Base-by-base conservation (phyloP, 2,797 vertebrate species). In the Characodon lateralis region DNA sequence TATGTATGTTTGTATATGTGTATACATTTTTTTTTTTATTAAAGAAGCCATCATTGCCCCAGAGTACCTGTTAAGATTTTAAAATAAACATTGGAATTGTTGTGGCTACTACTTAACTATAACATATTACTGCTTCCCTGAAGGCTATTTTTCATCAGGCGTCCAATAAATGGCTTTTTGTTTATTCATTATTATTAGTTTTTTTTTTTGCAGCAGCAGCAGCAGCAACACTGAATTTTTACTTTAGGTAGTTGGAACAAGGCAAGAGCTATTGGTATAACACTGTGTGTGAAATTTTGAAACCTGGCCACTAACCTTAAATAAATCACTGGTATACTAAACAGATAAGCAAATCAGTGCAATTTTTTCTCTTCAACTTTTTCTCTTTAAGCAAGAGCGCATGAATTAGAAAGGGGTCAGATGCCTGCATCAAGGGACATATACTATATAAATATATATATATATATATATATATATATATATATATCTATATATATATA, bases 131-230 rank as follows among this genome's bases (percentile, higher is more conserved):
- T 24, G 13, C 28, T 73, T 78, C 82, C 88, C 83, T 39, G 1
- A 65, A 81, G 89, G 84, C 74, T 77, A 73, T 83, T 88, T 86
- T 82, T 85, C 87, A 92, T 92, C 89, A 90, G 81, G 81, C 78
- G 74, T 81, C 88, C 65, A 81, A 89, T 75, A 91, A 90, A 91
- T 87, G 58, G 75, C 69, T 81, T 86, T 85, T 89, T 90, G 89
- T 92, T 93, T 91, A 82, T 89, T 92, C 7, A 46, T 46, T n/a
- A 46, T 69, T 46, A 6, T 46, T 28, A 13, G 10, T 3, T 9
- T 56, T 24, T 56, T 56, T 46, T 90, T 87, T 51, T 46, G 35
- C 35, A 4, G 31, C 31, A 31, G 31, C 31, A 35, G n/a, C n/a
- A n/a, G 35, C 79, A 43, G 85, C 80, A 31, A 77, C 59, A 75